Percentiles rank a stretch among this genome's conserved stretches.
Conservation (phyloP, 2,888 invertebrate species). For the Abscondita cerata region DNA sequence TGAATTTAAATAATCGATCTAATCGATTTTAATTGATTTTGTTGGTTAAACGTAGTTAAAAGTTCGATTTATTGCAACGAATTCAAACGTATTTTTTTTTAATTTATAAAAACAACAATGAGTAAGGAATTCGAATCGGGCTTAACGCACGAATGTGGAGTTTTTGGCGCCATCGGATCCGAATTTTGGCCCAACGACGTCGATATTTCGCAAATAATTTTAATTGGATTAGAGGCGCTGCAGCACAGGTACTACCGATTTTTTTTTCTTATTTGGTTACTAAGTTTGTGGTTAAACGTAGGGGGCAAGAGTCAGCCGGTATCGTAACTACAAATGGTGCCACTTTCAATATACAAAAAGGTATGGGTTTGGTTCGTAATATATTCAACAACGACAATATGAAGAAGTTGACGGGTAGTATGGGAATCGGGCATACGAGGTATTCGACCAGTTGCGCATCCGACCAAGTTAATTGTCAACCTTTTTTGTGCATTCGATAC, state of each 20-base stretch:
- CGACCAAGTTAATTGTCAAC: conserved; percentile 95
- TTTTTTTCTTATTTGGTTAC: neutral
- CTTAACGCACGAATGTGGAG: conserved; percentile 89
- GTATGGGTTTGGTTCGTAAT: conserved; percentile 94
- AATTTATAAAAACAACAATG: neutral
- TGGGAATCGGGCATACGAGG: conserved; percentile 96
- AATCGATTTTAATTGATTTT: too few relatives aligned
- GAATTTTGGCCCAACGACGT: conserved; percentile 80
- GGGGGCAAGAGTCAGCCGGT: conserved; percentile 98
- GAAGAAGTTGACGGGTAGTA: conserved; percentile 81
- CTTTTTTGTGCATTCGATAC: conserved; percentile 96
- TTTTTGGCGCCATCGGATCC: conserved; percentile 91
- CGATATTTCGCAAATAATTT: conserved; percentile 89
- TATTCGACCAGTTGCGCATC: conserved; percentile 97
- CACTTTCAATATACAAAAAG: conserved; percentile 85
- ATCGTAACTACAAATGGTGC: conserved; percentile 92
- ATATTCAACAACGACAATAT: conserved; percentile 91
- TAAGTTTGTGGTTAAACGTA: conserved; percentile 55
- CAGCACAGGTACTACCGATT: conserved; percentile 76
- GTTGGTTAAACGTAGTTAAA: too few relatives aligned
- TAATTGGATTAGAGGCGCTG: conserved; percentile 87
- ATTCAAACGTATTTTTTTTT: too few relatives aligned
- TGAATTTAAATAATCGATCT: too few relatives aligned
- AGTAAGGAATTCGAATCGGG: conserved; percentile 12
- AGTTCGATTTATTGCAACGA: too few relatives aligned